A percentile compares a stretch with the other conserved stretches of the same genome.
These are phyloP conservation scores for Pelobates fuscus DNA, from an alignment of 2,113 vertebrate species.

Conservation along the genomic window DNA sequence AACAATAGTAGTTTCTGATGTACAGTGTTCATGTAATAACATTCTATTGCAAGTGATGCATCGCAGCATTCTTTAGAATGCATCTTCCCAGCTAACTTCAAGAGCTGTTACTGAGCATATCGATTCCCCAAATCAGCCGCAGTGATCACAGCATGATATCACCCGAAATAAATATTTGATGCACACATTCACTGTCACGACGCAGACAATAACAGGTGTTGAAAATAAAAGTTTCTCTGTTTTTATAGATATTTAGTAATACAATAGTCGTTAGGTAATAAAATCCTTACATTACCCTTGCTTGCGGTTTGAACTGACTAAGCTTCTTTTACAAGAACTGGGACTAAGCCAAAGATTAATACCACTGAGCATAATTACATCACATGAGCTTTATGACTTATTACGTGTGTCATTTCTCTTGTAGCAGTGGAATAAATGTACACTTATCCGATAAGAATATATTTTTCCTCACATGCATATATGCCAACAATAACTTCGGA, in stretches of 20 bases:
- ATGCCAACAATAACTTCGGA: too few species aligned
- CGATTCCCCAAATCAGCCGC: neutral
- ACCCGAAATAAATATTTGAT: neutral
- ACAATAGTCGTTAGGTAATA: neutral
- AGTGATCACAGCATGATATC: neutral
- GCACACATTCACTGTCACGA: neutral
- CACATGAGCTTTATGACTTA: too few species aligned
- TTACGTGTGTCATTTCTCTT: too few species aligned
- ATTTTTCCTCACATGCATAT: too few species aligned
- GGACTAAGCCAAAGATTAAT: too few species aligned
- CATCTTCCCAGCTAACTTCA: neutral
- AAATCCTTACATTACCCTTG: too few species aligned
- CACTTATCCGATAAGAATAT: too few species aligned
- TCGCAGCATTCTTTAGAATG: neutral
- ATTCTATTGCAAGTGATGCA: neutral
- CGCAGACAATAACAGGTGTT: neutral
- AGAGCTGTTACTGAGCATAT: neutral
- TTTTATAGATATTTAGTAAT: neutral
- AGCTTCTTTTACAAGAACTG: too few species aligned
- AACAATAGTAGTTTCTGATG: neutral
- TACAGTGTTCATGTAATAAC: neutral
- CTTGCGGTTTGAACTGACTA: too few species aligned
- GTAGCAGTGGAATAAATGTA: too few species aligned
- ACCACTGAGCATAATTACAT: too few species aligned
- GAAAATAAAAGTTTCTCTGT: neutral